Percentiles rank a stretch among this genome's conserved stretches.
These are phyloP conservation scores for Planococcus citri DNA, from an alignment of 1,140 invertebrate genomes.

Conservation along the genomic window DNA sequence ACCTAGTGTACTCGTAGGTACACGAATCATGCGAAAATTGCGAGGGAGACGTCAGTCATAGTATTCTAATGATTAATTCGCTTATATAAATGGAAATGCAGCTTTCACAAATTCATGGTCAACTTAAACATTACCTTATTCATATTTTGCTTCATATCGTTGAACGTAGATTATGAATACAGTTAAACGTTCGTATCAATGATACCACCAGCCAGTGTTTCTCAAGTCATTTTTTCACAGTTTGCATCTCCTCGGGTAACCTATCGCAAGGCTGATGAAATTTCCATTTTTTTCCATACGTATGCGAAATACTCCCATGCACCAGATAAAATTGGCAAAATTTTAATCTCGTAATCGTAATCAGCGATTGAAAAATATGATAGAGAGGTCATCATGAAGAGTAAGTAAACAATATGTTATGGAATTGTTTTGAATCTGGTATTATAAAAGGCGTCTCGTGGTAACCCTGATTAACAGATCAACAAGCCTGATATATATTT, in stretches of 20 bases:
- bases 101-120: constrained; percentile 1
- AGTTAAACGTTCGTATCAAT: neutral
- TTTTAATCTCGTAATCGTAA: too few relatives aligned
- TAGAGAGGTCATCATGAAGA: too few relatives aligned
- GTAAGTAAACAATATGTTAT: too few relatives aligned
- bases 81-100: constrained; percentile 8
- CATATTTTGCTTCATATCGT: neutral
- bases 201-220: constrained; percentile 1
- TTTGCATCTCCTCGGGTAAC: too few relatives aligned
- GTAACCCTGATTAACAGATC: neutral
- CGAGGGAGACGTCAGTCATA: constrained; percentile 5
- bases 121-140: neutral
- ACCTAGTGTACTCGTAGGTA: too few relatives aligned
- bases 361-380: too few relatives aligned
- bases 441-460: neutral
- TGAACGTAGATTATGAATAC: neutral
- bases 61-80: constrained; percentile 1
- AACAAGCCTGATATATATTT: neutral
- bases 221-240: neutral
- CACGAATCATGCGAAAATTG: neutral
- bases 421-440: too few relatives aligned
- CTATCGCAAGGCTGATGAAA: too few relatives aligned
- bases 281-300: too few relatives aligned
- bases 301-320: too few relatives aligned
- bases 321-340: too few relatives aligned